A percentile compares a stretch with the other conserved stretches of the same genome.
Evolutionary conservation across 2,888 invertebrate genomes (phyloP).

Genomic region (Apodemia zela): DNA sequence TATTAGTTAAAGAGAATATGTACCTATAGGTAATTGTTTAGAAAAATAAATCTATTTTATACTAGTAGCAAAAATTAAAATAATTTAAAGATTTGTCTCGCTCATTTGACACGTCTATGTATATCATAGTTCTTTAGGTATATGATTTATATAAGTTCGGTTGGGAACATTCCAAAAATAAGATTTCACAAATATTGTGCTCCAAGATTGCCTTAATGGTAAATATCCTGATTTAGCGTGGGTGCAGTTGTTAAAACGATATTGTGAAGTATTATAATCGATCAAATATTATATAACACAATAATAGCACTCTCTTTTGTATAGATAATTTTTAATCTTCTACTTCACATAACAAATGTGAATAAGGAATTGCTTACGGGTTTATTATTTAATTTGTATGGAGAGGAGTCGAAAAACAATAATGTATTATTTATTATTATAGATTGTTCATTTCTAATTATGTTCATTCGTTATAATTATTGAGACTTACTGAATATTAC

Average conservation of each 20-base stretch:
- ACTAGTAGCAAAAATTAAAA: constrained; percentile 51
- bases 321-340: not conserved
- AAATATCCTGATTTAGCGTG: not conserved
- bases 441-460: not conserved
- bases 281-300: not conserved
- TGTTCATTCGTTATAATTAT: not conserved
- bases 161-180: not conserved
- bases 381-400: not conserved
- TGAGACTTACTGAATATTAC: not conserved
- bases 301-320: not conserved
- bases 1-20: constrained; percentile 39
- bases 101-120: constrained; percentile 51
- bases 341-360: not conserved
- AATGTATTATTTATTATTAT: too few species aligned
- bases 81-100: constrained; percentile 31
- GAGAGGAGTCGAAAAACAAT: not conserved
- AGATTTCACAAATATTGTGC: not conserved
- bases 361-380: constrained; percentile 4
- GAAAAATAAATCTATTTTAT: constrained; percentile 74
- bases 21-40: constrained; percentile 62
- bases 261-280: not conserved
- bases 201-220: not conserved
- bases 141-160: constrained; percentile 3
- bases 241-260: not conserved
- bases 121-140: not conserved